Evolutionary conservation across 2,113 vertebrate species (phyloP).

Genomic region (Perca fluviatilis): DNA sequence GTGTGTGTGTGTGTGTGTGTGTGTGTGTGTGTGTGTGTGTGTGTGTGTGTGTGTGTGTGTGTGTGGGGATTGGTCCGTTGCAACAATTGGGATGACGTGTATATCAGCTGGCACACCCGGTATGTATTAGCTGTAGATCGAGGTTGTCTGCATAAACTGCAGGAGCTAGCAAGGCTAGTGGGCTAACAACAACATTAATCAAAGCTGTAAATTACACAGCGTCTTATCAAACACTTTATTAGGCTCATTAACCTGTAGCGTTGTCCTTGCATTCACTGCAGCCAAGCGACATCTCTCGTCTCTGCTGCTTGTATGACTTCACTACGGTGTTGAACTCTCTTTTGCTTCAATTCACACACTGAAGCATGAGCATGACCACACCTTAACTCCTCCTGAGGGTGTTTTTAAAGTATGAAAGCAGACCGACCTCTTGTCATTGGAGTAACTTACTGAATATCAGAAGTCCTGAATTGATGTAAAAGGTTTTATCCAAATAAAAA

Average conservation of each 20-base stretch:
- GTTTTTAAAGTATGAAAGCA: neutral
- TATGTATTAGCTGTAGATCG: neutral
- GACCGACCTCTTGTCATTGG: neutral
- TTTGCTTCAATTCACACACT: fast-evolving
- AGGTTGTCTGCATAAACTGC: neutral
- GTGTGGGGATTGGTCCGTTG: neutral
- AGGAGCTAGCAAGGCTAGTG: neutral
- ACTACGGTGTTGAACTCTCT: neutral
- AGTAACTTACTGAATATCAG: neutral
- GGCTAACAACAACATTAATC: neutral
- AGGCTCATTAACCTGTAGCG: neutral
- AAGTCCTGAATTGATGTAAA: neutral
- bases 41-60: no score
- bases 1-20: no score
- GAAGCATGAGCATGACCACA: neutral
- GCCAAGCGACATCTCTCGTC: neutral
- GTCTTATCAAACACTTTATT: neutral
- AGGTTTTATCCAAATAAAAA: neutral
- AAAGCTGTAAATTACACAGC: neutral
- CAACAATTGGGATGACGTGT: neutral
- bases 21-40: no score
- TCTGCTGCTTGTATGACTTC: neutral
- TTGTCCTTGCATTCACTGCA: neutral
- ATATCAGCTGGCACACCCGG: neutral
- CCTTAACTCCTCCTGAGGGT: neutral